phyloP scores from a whole-genome alignment of 2,113 vertebrate species.

The Orycteropus afer region DNA sequence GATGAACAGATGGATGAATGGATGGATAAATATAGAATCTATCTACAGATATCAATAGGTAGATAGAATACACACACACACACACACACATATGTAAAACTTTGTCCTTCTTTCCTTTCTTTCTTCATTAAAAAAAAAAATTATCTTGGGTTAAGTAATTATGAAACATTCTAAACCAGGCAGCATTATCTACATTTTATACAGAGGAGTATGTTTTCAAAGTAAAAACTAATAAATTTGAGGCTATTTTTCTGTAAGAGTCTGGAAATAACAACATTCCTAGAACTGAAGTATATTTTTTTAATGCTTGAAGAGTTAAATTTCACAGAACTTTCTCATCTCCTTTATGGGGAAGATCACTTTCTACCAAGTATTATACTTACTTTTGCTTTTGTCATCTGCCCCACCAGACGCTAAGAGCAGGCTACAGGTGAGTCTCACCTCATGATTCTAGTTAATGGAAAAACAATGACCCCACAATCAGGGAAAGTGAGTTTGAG shows the following conservation, averaged over 20 bases:
- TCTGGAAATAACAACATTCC: neutral
- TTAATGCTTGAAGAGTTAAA: neutral
- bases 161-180: neutral
- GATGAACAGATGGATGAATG: no score
- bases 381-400: neutral
- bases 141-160: neutral
- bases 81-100: no score
- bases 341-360: neutral
- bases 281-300: constrained; percentile 16
- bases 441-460: neutral
- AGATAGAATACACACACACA: no score
- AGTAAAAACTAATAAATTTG: constrained; percentile 26
- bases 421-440: neutral
- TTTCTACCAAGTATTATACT: neutral
- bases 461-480: neutral
- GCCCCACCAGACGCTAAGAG: neutral
- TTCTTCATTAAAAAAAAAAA: neutral
- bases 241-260: neutral
- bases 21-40: no score
- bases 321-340: neutral
- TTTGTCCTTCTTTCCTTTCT: neutral
- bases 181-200: neutral
- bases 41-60: neutral
- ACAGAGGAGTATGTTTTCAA: neutral
- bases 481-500: neutral